Conservation (phyloP, 2,797 vertebrate genomes). For the Australoheros facetus region DNA sequence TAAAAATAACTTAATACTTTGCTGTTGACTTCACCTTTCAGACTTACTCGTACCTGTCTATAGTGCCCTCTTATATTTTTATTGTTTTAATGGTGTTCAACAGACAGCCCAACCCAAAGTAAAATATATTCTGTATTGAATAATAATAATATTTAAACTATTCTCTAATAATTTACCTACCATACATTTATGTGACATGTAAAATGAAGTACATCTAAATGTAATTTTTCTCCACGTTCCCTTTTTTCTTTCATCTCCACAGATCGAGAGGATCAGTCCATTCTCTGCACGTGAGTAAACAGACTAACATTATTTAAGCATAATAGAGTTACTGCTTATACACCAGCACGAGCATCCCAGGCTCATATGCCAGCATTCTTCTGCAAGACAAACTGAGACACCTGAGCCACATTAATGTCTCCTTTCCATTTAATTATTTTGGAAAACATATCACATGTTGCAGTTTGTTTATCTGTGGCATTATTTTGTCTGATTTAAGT, state of each 20-base stretch:
- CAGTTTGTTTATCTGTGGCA: neutral
- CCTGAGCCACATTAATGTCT: neutral
- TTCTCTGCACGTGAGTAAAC: slow-evolving; percentile 98
- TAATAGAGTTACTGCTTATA: neutral
- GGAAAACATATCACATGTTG: neutral
- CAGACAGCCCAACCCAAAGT: neutral
- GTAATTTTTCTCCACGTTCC: neutral
- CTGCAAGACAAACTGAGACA: neutral
- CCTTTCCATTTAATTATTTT: neutral
- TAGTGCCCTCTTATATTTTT: neutral
- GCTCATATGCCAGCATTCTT: neutral
- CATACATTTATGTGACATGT: neutral
- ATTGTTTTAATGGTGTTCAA: neutral
- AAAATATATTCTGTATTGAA: neutral
- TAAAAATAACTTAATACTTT: too few species aligned
- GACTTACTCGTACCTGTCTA: too few species aligned
- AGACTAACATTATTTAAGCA: neutral
- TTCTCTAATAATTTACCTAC: neutral
- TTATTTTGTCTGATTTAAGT: slow-evolving; percentile 11
- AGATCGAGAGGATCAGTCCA: slow-evolving; percentile 99
- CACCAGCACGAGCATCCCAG: too few species aligned
- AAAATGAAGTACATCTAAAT: neutral
- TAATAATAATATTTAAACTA: neutral
- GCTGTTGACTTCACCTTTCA: too few species aligned
- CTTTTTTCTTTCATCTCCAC: slow-evolving; percentile 64